Evolutionary conservation across 2,888 invertebrate genomes (phyloP).

Genomic region (Mylabris sibirica): DNA sequence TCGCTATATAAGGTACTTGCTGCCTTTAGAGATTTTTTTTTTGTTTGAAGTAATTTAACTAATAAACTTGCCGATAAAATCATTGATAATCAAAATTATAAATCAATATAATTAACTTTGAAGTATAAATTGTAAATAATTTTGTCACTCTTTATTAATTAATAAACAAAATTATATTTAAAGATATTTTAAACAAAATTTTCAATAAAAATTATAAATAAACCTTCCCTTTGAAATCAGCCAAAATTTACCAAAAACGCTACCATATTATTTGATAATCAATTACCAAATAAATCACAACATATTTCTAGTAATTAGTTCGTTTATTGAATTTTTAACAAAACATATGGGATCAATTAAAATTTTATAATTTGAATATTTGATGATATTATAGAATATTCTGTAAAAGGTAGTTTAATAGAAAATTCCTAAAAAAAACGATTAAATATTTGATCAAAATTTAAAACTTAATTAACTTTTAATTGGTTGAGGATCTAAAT

Average conservation of each 20-base stretch:
- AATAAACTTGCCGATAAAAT: slow-evolving; percentile 25
- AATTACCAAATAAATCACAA: too few relatives aligned
- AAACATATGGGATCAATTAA: background rate
- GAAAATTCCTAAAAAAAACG: background rate
- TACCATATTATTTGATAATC: too few relatives aligned
- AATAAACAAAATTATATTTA: background rate
- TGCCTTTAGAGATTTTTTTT: too few relatives aligned
- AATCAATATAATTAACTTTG: slow-evolving; percentile 29
- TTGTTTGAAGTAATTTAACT: slow-evolving; percentile 15
- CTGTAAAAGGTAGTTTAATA: background rate
- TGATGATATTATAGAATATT: too few relatives aligned
- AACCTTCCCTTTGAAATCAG: background rate
- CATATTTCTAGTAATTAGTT: too few relatives aligned
- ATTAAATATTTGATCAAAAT: slow-evolving; percentile 1
- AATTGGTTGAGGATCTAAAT: background rate
- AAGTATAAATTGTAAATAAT: slow-evolving; percentile 28
- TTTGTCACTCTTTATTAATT: slow-evolving; percentile 21
- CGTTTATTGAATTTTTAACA: background rate
- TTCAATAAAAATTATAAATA: background rate
- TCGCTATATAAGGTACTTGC: too few relatives aligned
- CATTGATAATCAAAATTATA: slow-evolving; percentile 21
- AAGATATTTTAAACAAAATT: slow-evolving; percentile 12
- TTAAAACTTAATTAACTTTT: slow-evolving; percentile 4
- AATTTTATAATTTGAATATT: too few relatives aligned
- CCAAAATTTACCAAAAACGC: too few relatives aligned